Conservation (phyloP, 2,888 invertebrate genomes). For the Caenorhabditis plicata region DNA sequence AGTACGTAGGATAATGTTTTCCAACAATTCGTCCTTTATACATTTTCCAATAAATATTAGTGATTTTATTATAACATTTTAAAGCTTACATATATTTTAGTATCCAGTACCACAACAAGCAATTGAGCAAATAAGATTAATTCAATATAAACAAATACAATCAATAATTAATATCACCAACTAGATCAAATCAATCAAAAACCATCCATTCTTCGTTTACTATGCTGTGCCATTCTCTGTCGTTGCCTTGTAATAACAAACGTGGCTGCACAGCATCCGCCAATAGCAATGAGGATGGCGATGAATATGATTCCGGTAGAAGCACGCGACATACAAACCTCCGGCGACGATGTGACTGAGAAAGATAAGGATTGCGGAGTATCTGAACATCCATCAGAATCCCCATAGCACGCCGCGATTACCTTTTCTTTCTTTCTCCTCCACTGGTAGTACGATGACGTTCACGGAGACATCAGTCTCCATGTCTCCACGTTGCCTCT, state of each 20-base stretch:
- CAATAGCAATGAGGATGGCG: conserved; percentile 13
- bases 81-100: too few relatives aligned
- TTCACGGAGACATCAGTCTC: conserved; percentile 60
- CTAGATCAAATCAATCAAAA: too few relatives aligned
- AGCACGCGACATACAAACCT: conserved; percentile 26
- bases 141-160: too few relatives aligned
- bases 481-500: conserved; percentile 35
- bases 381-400: not conserved
- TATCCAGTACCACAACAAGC: too few relatives aligned
- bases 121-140: too few relatives aligned
- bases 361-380: conserved; percentile 26
- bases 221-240: too few relatives aligned
- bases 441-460: conserved; percentile 58
- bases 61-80: too few relatives aligned
- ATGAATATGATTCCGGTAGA: conserved; percentile 17
- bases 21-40: too few relatives aligned
- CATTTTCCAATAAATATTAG: too few relatives aligned
- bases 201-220: conserved; percentile 17
- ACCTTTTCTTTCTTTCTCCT: conserved; percentile 34
- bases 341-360: conserved; percentile 18
- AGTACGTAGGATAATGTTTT: too few relatives aligned
- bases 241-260: conserved; percentile 20
- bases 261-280: conserved; percentile 15
- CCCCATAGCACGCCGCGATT: not conserved
- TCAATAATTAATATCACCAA: too few relatives aligned